Conservation (phyloP, 2,113 vertebrate species). For the Eolophus roseicapilla region DNA sequence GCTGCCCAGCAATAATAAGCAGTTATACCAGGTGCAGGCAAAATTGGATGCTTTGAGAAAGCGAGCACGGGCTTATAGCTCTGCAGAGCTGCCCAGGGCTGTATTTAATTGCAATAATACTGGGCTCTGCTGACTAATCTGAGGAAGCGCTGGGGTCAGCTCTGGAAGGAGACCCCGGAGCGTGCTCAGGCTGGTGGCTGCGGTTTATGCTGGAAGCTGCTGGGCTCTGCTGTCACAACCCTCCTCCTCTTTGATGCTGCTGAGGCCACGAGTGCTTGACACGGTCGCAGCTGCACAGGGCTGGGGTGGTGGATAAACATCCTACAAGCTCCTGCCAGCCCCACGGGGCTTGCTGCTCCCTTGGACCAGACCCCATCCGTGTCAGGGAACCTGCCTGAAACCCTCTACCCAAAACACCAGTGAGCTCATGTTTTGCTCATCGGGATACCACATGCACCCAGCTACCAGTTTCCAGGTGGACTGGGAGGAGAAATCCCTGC, state of each 20-base stretch:
- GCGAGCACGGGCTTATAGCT: fast-evolving
- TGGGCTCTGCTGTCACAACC: background rate
- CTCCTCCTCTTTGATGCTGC: background rate
- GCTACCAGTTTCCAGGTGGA: background rate
- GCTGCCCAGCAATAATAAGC: background rate
- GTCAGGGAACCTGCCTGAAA: background rate
- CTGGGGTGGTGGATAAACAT: background rate
- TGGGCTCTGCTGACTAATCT: background rate
- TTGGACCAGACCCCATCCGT: background rate
- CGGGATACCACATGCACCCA: background rate
- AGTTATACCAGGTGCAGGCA: background rate
- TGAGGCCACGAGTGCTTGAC: background rate
- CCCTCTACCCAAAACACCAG: background rate
- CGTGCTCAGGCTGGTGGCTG: background rate
- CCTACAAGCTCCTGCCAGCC: background rate
- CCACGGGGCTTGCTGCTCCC: background rate
- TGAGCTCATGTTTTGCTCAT: background rate
- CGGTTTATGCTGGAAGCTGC: background rate
- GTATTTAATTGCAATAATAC: background rate
- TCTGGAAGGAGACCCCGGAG: background rate
- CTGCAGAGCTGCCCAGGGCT: background rate
- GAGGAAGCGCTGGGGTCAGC: background rate
- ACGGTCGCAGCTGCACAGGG: fast-evolving
- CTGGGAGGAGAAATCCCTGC: background rate
- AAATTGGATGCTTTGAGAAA: background rate